Conservation (phyloP, 1,140 invertebrate genomes). For the Asbolus verrucosus region DNA sequence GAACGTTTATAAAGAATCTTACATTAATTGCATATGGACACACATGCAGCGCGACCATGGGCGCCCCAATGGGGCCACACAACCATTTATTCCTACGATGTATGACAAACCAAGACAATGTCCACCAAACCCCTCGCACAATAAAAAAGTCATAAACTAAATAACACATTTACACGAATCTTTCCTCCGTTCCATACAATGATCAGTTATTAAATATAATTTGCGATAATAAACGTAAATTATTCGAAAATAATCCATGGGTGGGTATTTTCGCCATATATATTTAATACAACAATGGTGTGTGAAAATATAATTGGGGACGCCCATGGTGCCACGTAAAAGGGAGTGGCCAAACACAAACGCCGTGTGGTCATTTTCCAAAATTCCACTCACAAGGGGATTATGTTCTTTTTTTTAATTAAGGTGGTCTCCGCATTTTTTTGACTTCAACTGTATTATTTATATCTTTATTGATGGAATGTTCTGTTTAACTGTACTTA, state of each 20-base stretch:
- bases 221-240: constrained; percentile 34
- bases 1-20: constrained; percentile 49
- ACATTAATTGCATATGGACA: constrained; percentile 52
- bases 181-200: constrained; percentile 5
- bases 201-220: constrained; percentile 31
- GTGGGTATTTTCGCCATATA: constrained; percentile 31
- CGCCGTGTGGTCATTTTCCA: constrained; percentile 48
- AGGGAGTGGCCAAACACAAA: constrained; percentile 45
- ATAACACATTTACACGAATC: constrained; percentile 19
- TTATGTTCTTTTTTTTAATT: constrained; percentile 25
- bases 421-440: constrained; percentile 28
- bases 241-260: constrained; percentile 35
- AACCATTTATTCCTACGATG: constrained; percentile 18
- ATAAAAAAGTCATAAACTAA: constrained; percentile 14
- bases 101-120: constrained; percentile 12
- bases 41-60: constrained; percentile 47
- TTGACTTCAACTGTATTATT: constrained; percentile 28
- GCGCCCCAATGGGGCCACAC: constrained; percentile 30
- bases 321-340: constrained; percentile 17
- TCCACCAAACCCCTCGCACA: neutral
- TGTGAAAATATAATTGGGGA: constrained; percentile 25
- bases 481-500: constrained; percentile 28
- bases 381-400: constrained; percentile 44
- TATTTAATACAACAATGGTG: constrained; percentile 24
- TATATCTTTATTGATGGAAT: constrained; percentile 40